These are phyloP conservation scores for Eurystomus glaucurus DNA, from an alignment of 2,797 vertebrate genomes.

Conservation along the genomic window DNA sequence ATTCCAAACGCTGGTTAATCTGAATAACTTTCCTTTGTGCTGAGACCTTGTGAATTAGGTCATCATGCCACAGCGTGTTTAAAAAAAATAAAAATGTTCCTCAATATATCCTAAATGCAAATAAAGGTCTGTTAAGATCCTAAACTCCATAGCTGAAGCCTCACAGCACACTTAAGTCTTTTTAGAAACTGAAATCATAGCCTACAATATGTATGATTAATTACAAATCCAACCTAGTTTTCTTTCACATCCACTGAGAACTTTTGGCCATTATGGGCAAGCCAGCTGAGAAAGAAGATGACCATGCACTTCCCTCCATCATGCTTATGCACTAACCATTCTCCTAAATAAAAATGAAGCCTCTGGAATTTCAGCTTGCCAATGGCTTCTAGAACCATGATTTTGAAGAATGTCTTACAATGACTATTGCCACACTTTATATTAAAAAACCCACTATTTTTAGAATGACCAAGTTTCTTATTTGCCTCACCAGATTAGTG, in stretches of 20 bases:
- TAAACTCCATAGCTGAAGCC: not conserved
- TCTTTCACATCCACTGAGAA: not conserved
- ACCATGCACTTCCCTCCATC: not conserved
- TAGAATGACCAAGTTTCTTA: not conserved
- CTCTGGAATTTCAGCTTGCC: not conserved
- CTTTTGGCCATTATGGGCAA: not conserved
- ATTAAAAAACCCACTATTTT: not conserved
- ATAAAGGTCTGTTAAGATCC: not conserved
- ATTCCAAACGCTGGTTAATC: no score
- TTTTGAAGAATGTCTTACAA: not conserved
- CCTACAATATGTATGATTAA: accelerated
- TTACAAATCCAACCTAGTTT: not conserved
- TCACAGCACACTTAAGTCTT: not conserved
- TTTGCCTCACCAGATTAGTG: not conserved
- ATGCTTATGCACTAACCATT: not conserved
- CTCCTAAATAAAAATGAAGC: not conserved
- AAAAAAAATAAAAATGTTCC: no score
- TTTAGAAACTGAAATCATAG: not conserved
- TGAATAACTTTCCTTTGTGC: no score
- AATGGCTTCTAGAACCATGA: not conserved
- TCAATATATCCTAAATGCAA: no score
- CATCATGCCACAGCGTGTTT: no score
- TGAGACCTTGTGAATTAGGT: no score
- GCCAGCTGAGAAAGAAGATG: not conserved
- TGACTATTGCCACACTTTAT: not conserved